Evolutionary conservation across 2,797 vertebrate genomes (phyloP).

Genomic region (Tenualosa thibaudeaui): DNA sequence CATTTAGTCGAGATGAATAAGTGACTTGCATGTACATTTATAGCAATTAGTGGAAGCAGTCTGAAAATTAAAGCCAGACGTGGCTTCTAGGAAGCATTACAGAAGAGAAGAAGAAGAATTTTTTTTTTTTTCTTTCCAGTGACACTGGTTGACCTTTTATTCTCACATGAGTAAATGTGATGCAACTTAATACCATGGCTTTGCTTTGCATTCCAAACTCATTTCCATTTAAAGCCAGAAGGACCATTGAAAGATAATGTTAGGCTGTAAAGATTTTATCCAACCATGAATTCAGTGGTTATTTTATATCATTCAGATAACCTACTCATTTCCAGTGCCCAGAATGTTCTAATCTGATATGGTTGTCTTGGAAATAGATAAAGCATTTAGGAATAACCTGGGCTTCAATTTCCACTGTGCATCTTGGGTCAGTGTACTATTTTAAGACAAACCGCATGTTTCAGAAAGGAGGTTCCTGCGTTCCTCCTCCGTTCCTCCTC

Average conservation of each 20-base stretch:
- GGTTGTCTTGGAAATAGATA: neutral
- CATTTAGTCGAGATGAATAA: neutral
- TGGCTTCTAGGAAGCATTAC: neutral
- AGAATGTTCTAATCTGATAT: neutral
- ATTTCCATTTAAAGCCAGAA: neutral
- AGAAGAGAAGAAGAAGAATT: neutral
- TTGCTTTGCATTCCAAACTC: neutral
- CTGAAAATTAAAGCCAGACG: neutral
- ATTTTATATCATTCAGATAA: neutral
- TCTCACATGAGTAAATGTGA: conserved; percentile 12
- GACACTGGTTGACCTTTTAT: neutral
- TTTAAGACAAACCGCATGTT: neutral
- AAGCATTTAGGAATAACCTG: neutral
- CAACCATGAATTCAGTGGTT: neutral
- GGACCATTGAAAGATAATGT: neutral
- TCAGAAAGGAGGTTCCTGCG: neutral
- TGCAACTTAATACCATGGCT: neutral
- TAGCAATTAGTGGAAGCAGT: neutral
- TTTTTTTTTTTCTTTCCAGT: neutral
- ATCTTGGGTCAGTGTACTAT: neutral
- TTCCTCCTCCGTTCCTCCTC: neutral
- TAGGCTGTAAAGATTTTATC: neutral
- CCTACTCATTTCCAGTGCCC: neutral
- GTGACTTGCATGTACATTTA: neutral
- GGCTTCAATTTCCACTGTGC: neutral